Evolutionary conservation across 2,797 vertebrate species (phyloP).

Genomic region (Chrysocyon brachyurus): DNA sequence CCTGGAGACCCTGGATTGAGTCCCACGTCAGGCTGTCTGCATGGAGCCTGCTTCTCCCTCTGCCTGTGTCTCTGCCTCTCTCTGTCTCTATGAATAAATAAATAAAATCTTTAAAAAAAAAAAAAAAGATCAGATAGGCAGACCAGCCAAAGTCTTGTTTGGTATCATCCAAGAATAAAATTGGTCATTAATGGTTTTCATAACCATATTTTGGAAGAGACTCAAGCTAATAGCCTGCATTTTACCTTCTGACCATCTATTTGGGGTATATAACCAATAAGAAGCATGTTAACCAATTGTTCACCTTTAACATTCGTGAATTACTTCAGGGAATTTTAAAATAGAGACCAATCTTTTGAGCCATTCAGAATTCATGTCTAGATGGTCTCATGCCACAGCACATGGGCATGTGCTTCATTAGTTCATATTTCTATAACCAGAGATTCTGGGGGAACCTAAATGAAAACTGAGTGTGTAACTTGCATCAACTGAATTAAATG

Average conservation of each 20-base stretch:
- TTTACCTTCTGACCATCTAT: neutral
- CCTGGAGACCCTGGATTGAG: no score
- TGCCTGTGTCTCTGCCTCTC: no score
- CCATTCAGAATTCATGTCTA: neutral
- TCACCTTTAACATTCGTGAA: conserved; percentile 17
- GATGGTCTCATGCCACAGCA: neutral
- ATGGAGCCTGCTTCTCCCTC: no score
- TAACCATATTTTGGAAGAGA: neutral
- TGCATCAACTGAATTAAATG: neutral
- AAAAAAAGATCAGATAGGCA: neutral
- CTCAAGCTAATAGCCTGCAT: neutral
- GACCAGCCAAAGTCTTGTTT: neutral
- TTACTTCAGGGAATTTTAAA: conserved; percentile 43
- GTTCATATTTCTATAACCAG: neutral
- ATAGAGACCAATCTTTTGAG: neutral
- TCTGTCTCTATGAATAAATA: no score
- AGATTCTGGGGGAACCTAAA: neutral
- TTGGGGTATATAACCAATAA: neutral
- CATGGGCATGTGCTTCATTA: neutral
- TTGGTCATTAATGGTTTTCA: neutral
- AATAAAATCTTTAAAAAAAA: no score
- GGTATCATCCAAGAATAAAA: conserved; percentile 10
- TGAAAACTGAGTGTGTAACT: neutral
- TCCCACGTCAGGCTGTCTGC: no score
- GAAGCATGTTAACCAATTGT: conserved; percentile 5